These are phyloP conservation scores for Malacosoma neustria DNA, from an alignment of 2,888 invertebrate species.

Conservation along the genomic window DNA sequence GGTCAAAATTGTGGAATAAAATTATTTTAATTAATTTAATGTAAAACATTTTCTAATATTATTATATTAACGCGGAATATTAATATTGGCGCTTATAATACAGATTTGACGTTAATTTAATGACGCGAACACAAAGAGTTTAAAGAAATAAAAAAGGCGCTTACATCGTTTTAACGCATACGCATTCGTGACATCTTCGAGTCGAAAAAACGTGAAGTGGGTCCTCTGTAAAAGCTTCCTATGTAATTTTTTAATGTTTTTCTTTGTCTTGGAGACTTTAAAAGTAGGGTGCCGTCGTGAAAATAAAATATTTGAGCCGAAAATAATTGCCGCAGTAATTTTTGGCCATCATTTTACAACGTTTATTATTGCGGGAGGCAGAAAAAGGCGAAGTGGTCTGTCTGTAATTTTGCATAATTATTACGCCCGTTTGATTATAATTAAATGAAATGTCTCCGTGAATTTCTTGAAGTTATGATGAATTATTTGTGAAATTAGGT, in stretches of 20 bases:
- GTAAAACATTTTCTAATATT: too few species aligned
- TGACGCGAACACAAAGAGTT: too few species aligned
- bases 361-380: slow-evolving; percentile 31
- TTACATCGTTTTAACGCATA: too few species aligned
- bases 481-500: too few species aligned
- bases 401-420: slow-evolving; percentile 35
- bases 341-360: slow-evolving; percentile 44
- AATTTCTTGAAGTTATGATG: too few species aligned
- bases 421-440: slow-evolving; percentile 17
- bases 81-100: too few species aligned
- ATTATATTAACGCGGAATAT: too few species aligned
- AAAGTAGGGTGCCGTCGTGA: slow-evolving; percentile 32
- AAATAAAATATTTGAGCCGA: slow-evolving; percentile 55
- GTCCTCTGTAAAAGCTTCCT: slow-evolving; percentile 43
- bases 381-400: slow-evolving; percentile 19
- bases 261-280: slow-evolving; percentile 43
- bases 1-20: too few species aligned
- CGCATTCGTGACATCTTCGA: slow-evolving; percentile 27
- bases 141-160: too few species aligned
- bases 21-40: too few species aligned
- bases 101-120: too few species aligned
- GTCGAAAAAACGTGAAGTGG: slow-evolving; percentile 43
- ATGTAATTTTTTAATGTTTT: slow-evolving; percentile 51
- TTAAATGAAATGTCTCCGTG: slow-evolving; percentile 12
- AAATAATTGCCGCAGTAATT: slow-evolving; percentile 58